Evolutionary conservation across 53 echinoderm and acorn worm species (phyloP).

Genomic region (Paracentrotus lividus): DNA sequence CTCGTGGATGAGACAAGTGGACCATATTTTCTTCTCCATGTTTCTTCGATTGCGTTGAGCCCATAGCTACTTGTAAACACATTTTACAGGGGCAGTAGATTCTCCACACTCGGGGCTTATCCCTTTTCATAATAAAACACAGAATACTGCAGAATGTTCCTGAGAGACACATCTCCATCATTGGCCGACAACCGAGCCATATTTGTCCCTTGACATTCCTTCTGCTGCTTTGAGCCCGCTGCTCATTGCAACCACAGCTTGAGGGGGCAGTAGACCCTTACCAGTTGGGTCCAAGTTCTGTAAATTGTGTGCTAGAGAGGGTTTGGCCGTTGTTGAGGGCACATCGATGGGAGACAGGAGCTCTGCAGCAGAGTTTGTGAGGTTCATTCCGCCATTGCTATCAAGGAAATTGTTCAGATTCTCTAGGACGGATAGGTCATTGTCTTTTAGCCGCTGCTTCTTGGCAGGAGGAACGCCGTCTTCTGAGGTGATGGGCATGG

Average conservation of each 20-base stretch:
- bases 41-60: no score
- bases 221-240: slow-evolving; percentile 34
- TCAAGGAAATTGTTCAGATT: slow-evolving; percentile 71
- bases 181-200: slow-evolving; percentile 47
- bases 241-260: not conserved
- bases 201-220: slow-evolving; percentile 51
- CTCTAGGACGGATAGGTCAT: slow-evolving; percentile 72
- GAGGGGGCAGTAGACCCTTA: slow-evolving; percentile 13
- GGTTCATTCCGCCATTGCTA: slow-evolving; percentile 63
- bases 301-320: slow-evolving; percentile 41
- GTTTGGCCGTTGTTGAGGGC: slow-evolving; percentile 18
- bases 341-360: slow-evolving; percentile 35
- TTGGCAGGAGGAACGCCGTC: slow-evolving; percentile 74
- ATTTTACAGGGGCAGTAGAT: no score
- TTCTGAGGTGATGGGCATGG: slow-evolving; percentile 59
- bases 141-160: not conserved
- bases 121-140: no score
- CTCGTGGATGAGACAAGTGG: no score
- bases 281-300: slow-evolving; percentile 55
- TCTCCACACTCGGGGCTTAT: no score
- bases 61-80: no score
- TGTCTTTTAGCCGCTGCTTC: slow-evolving; percentile 71
- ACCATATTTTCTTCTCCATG: no score
- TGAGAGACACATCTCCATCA: slow-evolving; percentile 3
- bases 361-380: slow-evolving; percentile 57